phyloP scores from a whole-genome alignment of 2,113 vertebrate species.

The Pithys albifrons region DNA sequence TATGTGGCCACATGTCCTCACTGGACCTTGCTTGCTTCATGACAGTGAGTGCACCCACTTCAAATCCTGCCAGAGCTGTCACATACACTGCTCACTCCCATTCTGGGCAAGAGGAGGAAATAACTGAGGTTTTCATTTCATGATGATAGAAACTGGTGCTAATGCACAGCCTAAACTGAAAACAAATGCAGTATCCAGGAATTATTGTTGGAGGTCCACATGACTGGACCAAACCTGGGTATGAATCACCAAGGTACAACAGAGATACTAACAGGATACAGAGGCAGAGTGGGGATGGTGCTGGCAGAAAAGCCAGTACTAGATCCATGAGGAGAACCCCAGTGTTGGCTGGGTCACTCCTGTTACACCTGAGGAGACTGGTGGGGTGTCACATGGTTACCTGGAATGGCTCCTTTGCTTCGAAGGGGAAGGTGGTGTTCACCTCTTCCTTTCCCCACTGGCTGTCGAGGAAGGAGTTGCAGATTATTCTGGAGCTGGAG shows the following conservation, averaged over 20 bases:
- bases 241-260: not conserved
- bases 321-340: not conserved
- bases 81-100: not conserved
- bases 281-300: not conserved
- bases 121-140: not conserved
- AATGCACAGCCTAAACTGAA: not conserved
- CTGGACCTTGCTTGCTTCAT: not conserved
- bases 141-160: not conserved
- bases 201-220: not conserved
- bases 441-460: constrained; percentile 80
- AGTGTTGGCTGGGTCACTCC: not conserved
- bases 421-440: constrained; percentile 71
- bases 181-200: not conserved
- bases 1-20: not conserved
- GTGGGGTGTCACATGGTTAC: constrained; percentile 27
- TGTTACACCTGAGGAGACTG: not conserved
- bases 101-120: not conserved
- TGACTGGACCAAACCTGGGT: not conserved
- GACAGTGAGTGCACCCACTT: not conserved
- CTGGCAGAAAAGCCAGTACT: not conserved
- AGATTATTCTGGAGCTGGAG: constrained; percentile 72
- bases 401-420: constrained; percentile 78
- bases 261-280: not conserved
- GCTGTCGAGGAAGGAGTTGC: constrained; percentile 77
- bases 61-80: not conserved